Evolutionary conservation across 1,140 invertebrate genomes (phyloP).

Genomic region (Aphaenogaster rudis): DNA sequence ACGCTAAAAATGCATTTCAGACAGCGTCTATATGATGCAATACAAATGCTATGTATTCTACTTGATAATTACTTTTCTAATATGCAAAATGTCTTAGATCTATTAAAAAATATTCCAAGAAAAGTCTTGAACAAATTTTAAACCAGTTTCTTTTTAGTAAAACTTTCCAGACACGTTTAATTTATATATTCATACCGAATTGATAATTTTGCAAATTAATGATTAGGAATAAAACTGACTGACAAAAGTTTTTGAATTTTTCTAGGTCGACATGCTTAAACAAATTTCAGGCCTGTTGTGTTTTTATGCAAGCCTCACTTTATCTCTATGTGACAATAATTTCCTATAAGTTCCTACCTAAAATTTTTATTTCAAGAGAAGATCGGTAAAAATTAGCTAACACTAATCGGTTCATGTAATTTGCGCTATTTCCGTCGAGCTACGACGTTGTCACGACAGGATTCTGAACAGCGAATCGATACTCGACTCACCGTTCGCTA

Average conservation of each 20-base stretch:
- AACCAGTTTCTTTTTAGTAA: neutral
- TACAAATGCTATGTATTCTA: neutral
- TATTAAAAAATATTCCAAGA: neutral
- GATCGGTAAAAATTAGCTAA: conserved; percentile 7
- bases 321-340: neutral
- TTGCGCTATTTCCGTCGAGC: conserved; percentile 34
- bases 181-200: neutral
- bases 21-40: neutral
- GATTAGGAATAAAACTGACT: neutral
- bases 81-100: neutral
- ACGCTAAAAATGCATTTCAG: neutral
- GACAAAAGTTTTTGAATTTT: neutral
- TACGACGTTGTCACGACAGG: conserved; percentile 33
- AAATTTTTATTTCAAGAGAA: conserved; percentile 7
- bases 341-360: neutral
- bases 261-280: neutral
- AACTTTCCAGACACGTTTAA: neutral
- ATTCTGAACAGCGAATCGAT: conserved; percentile 51
- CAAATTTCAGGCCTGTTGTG: neutral
- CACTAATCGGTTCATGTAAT: conserved; percentile 38
- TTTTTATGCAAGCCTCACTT: neutral
- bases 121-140: neutral
- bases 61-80: neutral
- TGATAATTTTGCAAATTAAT: neutral
- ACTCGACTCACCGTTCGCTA: conserved; percentile 42